phyloP scores from a whole-genome alignment of 2,888 invertebrate genomes.

The Ecliptopera silaceata region DNA sequence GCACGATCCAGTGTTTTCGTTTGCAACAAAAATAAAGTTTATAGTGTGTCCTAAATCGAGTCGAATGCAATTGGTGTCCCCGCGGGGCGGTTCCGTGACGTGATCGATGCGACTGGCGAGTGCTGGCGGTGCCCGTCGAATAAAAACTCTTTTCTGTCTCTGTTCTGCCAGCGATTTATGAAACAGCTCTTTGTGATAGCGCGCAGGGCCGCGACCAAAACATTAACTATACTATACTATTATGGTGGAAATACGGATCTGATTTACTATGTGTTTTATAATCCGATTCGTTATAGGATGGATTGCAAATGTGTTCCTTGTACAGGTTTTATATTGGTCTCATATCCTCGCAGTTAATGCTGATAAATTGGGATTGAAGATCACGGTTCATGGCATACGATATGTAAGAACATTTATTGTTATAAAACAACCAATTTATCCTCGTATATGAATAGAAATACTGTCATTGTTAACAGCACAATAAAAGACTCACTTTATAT shows the following conservation, averaged over 20 bases:
- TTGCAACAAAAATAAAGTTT: conserved; percentile 27
- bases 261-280: conserved; percentile 17
- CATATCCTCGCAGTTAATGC: conserved; percentile 5
- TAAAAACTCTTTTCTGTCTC: conserved; percentile 51
- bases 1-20: conserved; percentile 2
- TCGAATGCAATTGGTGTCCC: conserved; percentile 44
- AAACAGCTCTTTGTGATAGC: conserved; percentile 52
- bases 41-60: conserved; percentile 36
- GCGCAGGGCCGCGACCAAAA: conserved; percentile 23
- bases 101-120: conserved; percentile 48
- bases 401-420: no score
- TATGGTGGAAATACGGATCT: conserved; percentile 7
- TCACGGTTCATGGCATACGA: no score
- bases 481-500: background rate
- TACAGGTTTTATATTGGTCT: conserved; percentile 5
- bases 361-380: conserved; percentile 12
- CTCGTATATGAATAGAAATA: no score
- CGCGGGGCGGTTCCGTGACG: conserved; percentile 42
- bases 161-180: conserved; percentile 54
- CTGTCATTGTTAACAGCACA: conserved; percentile 8
- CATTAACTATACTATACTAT: conserved; percentile 11
- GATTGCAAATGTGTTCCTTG: conserved; percentile 5
- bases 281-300: conserved; percentile 16
- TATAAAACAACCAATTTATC: no score
- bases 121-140: conserved; percentile 36